Evolutionary conservation across 1,140 invertebrate species (phyloP).

Genomic region (Steinernema feltiae): DNA sequence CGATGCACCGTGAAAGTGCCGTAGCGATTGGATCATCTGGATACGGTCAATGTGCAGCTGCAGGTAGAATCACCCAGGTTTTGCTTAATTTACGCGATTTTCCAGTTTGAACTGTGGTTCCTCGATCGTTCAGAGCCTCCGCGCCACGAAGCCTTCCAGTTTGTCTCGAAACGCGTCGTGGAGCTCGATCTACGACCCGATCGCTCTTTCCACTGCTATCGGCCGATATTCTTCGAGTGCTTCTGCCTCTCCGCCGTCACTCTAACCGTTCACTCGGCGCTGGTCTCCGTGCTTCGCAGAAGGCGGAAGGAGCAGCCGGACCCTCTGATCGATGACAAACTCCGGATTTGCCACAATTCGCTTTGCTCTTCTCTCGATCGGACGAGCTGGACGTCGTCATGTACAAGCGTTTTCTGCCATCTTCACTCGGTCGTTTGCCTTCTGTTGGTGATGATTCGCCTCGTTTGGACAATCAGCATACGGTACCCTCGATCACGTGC

Average conservation of each 20-base stretch:
- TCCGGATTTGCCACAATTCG: no score
- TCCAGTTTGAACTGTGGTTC: background rate
- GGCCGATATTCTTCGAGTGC: no score
- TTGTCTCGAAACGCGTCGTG: background rate
- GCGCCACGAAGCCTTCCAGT: no score
- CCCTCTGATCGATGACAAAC: no score
- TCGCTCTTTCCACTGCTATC: background rate
- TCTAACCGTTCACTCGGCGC: background rate
- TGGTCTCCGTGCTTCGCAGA: background rate
- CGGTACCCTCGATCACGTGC: background rate
- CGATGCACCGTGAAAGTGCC: background rate
- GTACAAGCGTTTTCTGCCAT: background rate
- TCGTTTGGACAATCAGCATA: background rate
- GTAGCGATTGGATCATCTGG: no score
- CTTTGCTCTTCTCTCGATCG: no score
- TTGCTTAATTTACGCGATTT: no score
- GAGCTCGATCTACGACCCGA: background rate
- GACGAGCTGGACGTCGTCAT: background rate
- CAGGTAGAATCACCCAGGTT: no score
- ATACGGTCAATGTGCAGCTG: slow-evolving; percentile 63
- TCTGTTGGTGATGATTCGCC: background rate
- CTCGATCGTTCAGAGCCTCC: background rate
- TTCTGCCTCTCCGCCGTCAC: background rate
- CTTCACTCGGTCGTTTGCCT: background rate
- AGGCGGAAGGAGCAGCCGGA: no score